Conservation (phyloP, 2,797 vertebrate species). For the Xiphorhynchus erythropygius region DNA sequence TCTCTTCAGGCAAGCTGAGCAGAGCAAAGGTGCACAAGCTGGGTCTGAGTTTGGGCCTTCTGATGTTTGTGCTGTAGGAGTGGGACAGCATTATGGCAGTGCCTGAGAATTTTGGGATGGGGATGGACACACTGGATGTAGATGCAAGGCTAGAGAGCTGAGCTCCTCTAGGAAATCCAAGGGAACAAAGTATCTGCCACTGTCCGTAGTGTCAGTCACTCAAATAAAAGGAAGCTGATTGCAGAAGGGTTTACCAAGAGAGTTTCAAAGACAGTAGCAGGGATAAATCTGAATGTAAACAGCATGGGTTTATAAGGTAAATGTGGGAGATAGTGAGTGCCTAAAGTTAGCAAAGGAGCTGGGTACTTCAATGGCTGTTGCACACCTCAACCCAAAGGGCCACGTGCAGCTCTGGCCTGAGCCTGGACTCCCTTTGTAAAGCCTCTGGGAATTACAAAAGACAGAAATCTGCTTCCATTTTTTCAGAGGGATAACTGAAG, state of each 20-base stretch:
- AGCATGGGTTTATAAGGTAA: not conserved
- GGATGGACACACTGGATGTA: not conserved
- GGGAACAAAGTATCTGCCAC: not conserved
- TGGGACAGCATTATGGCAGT: not conserved
- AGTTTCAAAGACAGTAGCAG: not conserved
- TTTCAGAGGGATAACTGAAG: not conserved
- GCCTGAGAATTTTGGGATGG: not conserved
- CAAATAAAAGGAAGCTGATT: not conserved
- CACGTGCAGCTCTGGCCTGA: not conserved
- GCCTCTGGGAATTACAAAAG: not conserved
- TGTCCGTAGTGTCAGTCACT: not conserved
- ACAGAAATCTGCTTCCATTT: not conserved
- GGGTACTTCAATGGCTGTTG: not conserved
- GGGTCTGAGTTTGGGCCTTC: not conserved
- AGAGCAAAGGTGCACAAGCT: not conserved
- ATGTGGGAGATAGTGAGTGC: not conserved
- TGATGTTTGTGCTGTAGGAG: not conserved
- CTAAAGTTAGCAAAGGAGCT: not conserved
- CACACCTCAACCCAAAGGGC: not conserved
- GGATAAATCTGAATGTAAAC: not conserved
- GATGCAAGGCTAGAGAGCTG: not conserved
- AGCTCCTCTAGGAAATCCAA: not conserved
- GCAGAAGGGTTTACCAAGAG: not conserved
- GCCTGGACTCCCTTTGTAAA: not conserved
- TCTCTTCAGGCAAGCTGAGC: not conserved